These are phyloP conservation scores for Odocoileus hemionus DNA, from an alignment of 2,113 vertebrate genomes.

Conservation along the genomic window DNA sequence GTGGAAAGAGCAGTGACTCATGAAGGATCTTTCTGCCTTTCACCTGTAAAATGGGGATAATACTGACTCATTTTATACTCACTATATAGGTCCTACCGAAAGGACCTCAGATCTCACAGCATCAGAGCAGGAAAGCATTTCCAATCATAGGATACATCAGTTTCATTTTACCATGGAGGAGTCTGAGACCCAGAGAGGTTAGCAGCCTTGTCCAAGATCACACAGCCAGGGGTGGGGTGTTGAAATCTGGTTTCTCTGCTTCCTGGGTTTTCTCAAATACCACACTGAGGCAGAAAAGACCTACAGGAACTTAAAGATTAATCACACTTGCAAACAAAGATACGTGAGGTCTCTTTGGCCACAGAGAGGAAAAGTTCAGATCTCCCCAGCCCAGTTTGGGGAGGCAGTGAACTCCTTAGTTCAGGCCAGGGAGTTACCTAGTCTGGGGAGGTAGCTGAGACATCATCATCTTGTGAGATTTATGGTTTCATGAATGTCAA, in stretches of 20 bases:
- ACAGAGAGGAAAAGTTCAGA: background rate
- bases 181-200: background rate
- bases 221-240: background rate
- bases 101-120: background rate
- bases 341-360: background rate
- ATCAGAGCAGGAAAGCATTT: background rate
- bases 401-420: background rate
- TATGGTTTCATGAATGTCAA: conserved; percentile 2
- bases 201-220: background rate
- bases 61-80: background rate
- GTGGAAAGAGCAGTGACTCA: background rate
- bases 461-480: background rate
- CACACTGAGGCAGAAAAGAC: background rate
- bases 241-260: background rate
- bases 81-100: background rate
- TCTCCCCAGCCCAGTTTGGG: background rate
- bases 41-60: background rate
- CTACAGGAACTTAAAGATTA: background rate
- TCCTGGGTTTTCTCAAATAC: background rate
- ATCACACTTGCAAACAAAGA: background rate
- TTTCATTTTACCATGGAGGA: background rate
- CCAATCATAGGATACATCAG: background rate
- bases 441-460: background rate
- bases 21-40: background rate
- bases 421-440: background rate